Evolutionary conservation across 2,797 vertebrate species (phyloP).

Genomic region (Sylvia borin): DNA sequence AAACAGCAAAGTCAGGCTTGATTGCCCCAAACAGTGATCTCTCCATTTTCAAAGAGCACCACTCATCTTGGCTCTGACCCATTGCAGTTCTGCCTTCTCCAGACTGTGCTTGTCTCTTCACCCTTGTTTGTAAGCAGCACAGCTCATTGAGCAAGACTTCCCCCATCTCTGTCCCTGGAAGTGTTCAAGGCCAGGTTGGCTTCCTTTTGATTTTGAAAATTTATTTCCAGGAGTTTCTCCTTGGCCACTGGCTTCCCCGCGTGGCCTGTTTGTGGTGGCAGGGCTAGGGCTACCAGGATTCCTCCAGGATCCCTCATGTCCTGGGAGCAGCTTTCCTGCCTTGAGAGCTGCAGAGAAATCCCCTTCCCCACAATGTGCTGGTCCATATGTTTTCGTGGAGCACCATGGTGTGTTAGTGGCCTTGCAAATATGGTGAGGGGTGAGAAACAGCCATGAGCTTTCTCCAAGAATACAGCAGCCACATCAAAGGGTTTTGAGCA

Average conservation of each 20-base stretch:
- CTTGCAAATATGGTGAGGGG: neutral
- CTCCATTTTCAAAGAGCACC: neutral
- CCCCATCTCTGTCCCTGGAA: neutral
- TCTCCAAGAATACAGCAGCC: neutral
- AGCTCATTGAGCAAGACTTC: neutral
- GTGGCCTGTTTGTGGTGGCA: neutral
- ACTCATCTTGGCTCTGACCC: neutral
- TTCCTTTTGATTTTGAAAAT: neutral
- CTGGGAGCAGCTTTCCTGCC: neutral
- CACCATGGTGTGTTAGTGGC: neutral
- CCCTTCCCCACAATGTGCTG: neutral
- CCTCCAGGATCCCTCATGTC: neutral
- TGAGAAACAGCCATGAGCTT: neutral
- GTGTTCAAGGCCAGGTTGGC: neutral
- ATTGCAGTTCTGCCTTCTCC: neutral
- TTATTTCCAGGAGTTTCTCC: neutral
- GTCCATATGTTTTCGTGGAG: accelerated
- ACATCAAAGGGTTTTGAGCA: neutral
- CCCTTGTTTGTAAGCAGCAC: neutral
- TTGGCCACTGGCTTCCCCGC: neutral
- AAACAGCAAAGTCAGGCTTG: neutral
- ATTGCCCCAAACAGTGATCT: neutral
- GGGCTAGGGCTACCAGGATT: neutral
- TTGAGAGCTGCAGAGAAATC: neutral
- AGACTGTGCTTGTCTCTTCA: neutral